Base-by-base conservation (phyloP, 2,888 invertebrate genomes). In the Lamellibrachia columna region DNA sequence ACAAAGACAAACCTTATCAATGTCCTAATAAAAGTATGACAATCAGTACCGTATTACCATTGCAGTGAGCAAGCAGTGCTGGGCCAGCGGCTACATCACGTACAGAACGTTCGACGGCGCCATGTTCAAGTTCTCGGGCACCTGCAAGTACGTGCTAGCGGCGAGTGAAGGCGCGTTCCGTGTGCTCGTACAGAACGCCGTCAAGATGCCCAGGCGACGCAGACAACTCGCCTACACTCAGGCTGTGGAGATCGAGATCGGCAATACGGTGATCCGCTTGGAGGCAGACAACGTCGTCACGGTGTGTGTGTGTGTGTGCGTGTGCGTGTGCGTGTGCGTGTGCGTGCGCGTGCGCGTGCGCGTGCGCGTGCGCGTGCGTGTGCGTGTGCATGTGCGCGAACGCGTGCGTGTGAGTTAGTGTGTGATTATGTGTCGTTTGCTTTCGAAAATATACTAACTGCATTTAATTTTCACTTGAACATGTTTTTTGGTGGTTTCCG, bases 141-240 rank as follows among this genome's bases (percentile, higher is more conserved):
- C 91, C 40, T 91, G 91, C 58, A 53, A 58, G 53, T 91, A 91
- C 91, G 91, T 91, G 55, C 15, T 91, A 0, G 58, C 53, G 4
- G 91, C 91, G 6, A 28, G 15, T 11, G 53, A 2, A 2, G 58
- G 58, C 15, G 53, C 15, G 53, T 91, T 53, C 58, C 91, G 91
- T 22, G 91, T 91, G 58, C 91, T 91, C 91, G 53, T 91, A 15
- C 91, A 91, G 91, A 91, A 91, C 91, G 91, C 40, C 11, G 55
- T 55, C 1, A 40, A 55, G 91, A 91, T n/a, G 58, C 53, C 91
- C 91, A 11, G 52, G 11, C 15, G 55, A 53, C 3, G 6, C 9
- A 8, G 9, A 4, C 91, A 11, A n/a, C 40, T 91, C 55, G 55
- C 91, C 53, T 91, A 53, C 58, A 53, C 53, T 15, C 2, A 91